phyloP scores from a whole-genome alignment of 1,140 invertebrate species.

The Platorchestia sp. region DNA sequence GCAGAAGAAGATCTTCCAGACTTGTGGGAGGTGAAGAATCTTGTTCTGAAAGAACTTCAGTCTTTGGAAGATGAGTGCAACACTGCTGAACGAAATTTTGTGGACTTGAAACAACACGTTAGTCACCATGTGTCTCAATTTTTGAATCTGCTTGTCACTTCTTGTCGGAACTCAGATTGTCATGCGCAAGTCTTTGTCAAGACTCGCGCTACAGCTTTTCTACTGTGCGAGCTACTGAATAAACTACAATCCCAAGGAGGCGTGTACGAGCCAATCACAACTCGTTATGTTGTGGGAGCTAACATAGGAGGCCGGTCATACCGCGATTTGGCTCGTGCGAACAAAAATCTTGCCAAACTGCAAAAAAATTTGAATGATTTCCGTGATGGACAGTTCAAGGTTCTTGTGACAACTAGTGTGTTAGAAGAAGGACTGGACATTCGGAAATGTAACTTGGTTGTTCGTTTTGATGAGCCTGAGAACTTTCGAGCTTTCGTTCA shows the following conservation, averaged over 20 bases:
- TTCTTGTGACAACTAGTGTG: slow-evolving; percentile 84
- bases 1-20: slow-evolving; percentile 58
- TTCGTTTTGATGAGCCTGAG: slow-evolving; percentile 77
- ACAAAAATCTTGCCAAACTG: slow-evolving; percentile 59
- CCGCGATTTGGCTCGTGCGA: slow-evolving; percentile 42
- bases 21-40: slow-evolving; percentile 58
- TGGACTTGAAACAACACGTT: slow-evolving; percentile 59
- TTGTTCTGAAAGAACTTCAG: slow-evolving; percentile 58
- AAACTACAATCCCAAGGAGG: slow-evolving; percentile 70
- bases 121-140: slow-evolving; percentile 59
- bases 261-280: slow-evolving; percentile 77
- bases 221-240: slow-evolving; percentile 61
- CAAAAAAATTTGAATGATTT: slow-evolving; percentile 72
- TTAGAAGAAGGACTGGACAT: slow-evolving; percentile 90
- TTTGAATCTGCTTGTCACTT: slow-evolving; percentile 59
- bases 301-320: slow-evolving; percentile 59
- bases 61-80: slow-evolving; percentile 53
- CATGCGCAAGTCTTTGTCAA: slow-evolving; percentile 80
- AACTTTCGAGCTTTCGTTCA: slow-evolving; percentile 67
- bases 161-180: slow-evolving; percentile 70
- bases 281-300: slow-evolving; percentile 79
- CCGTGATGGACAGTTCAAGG: slow-evolving; percentile 77
- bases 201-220: slow-evolving; percentile 64
- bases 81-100: slow-evolving; percentile 34
- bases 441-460: slow-evolving; percentile 83